phyloP scores from a whole-genome alignment of 2,797 vertebrate genomes.

The Centroberyx gerrardi region DNA sequence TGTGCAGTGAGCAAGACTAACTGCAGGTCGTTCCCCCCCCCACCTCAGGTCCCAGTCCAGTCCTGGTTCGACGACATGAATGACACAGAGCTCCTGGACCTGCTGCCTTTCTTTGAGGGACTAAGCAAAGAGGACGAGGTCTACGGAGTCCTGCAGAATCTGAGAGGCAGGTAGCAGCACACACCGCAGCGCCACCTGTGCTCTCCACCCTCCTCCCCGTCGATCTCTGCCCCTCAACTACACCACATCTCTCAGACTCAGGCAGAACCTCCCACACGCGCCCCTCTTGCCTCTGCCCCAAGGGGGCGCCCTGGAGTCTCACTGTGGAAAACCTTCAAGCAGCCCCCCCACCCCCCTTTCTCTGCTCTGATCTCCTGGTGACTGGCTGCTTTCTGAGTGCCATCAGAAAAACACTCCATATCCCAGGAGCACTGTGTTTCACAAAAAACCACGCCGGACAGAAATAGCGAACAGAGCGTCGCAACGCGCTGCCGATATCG shows the following conservation, averaged over 20 bases:
- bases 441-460: not conserved
- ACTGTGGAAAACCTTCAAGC: slow-evolving; percentile 74
- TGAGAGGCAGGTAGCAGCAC: slow-evolving; percentile 94
- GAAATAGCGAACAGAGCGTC: not conserved
- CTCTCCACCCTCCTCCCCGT: slow-evolving; percentile 45
- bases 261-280: slow-evolving; percentile 68
- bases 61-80: slow-evolving; percentile 99
- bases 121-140: slow-evolving; percentile 95
- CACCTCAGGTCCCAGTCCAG: slow-evolving; percentile 94
- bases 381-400: slow-evolving; percentile 74
- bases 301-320: slow-evolving; percentile 69
- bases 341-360: slow-evolving; percentile 22
- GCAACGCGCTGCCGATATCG: slow-evolving; percentile 12
- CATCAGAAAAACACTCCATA: slow-evolving; percentile 65
- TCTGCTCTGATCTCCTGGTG: slow-evolving; percentile 64
- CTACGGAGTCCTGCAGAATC: slow-evolving; percentile 94
- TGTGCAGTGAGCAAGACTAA: not conserved
- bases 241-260: slow-evolving; percentile 68
- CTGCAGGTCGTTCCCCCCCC: not conserved
- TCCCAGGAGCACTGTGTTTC: slow-evolving; percentile 79
- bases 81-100: slow-evolving; percentile 97
- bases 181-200: slow-evolving; percentile 16
- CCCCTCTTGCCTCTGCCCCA: slow-evolving; percentile 70
- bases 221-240: slow-evolving; percentile 50
- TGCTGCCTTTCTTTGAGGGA: slow-evolving; percentile 98